phyloP scores from a whole-genome alignment of 2,797 vertebrate genomes.

The Chaunax sp. region DNA sequence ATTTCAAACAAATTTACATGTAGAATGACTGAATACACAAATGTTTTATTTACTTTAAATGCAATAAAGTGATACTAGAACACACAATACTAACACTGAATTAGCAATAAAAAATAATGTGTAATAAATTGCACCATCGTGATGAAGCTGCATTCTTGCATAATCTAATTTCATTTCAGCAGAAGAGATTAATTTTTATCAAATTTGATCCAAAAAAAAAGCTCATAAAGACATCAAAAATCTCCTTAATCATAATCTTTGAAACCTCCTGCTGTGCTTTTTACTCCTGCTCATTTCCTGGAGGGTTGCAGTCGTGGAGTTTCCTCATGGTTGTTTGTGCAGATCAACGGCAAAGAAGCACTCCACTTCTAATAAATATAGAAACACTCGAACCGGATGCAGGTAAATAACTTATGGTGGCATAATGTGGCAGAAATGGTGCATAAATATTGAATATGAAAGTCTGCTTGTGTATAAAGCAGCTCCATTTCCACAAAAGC shows the following conservation, averaged over 20 bases:
- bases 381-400: conserved; percentile 16
- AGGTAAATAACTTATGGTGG: conserved; percentile 27
- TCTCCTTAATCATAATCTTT: conserved; percentile 21
- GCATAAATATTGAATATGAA: conserved; percentile 36
- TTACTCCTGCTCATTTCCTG: conserved; percentile 30
- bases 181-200: background rate
- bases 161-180: conserved; percentile 5
- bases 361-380: conserved; percentile 33
- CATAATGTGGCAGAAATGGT: conserved; percentile 26
- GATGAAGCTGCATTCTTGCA: background rate
- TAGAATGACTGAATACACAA: no score
- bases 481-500: conserved; percentile 12
- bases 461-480: background rate
- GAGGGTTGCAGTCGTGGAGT: conserved; percentile 6
- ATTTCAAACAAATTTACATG: background rate
- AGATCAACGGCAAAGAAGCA: conserved; percentile 2
- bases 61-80: background rate
- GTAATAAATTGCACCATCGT: background rate
- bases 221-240: conserved; percentile 29
- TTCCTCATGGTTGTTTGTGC: conserved; percentile 22
- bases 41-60: background rate
- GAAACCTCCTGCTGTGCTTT: conserved; percentile 36
- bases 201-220: no score
- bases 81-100: background rate
- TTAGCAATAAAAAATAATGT: background rate